Conservation (phyloP, 2,797 vertebrate genomes). For the Epinephelus malabaricus region DNA sequence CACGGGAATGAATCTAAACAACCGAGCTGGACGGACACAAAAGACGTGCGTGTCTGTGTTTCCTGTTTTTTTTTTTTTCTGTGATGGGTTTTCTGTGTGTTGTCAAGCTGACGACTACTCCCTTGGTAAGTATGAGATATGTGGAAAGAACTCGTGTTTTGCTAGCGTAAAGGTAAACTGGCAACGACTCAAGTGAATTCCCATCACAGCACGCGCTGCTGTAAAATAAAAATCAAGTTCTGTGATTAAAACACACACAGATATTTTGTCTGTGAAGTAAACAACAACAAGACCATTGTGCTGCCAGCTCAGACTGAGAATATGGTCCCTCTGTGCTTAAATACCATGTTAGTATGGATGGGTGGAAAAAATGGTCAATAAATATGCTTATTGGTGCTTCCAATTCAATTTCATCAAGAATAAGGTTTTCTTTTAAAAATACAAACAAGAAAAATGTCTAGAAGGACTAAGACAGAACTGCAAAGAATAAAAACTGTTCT, state of each 20-base stretch:
- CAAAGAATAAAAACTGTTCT: no score
- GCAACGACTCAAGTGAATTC: background rate
- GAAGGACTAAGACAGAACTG: background rate
- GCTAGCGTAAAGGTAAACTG: background rate
- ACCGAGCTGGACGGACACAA: constrained; percentile 22
- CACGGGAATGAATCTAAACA: constrained; percentile 50
- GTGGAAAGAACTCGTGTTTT: background rate
- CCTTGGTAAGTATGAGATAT: constrained; percentile 19
- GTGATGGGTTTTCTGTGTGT: constrained; percentile 12
- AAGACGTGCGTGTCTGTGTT: background rate
- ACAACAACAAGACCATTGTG: background rate
- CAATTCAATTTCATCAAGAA: background rate
- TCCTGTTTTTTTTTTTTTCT: background rate
- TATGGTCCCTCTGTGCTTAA: constrained; percentile 1
- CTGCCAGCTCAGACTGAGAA: background rate
- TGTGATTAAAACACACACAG: background rate
- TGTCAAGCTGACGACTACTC: background rate
- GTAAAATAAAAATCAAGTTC: background rate
- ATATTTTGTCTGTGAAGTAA: background rate
- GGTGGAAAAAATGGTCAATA: constrained; percentile 1
- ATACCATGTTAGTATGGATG: background rate
- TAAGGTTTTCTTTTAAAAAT: background rate
- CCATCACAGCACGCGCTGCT: background rate
- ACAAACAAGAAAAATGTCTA: background rate
- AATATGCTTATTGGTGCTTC: constrained; percentile 8